Conservation (phyloP, 2,888 invertebrate species). For the Caenorhabditis sp. region DNA sequence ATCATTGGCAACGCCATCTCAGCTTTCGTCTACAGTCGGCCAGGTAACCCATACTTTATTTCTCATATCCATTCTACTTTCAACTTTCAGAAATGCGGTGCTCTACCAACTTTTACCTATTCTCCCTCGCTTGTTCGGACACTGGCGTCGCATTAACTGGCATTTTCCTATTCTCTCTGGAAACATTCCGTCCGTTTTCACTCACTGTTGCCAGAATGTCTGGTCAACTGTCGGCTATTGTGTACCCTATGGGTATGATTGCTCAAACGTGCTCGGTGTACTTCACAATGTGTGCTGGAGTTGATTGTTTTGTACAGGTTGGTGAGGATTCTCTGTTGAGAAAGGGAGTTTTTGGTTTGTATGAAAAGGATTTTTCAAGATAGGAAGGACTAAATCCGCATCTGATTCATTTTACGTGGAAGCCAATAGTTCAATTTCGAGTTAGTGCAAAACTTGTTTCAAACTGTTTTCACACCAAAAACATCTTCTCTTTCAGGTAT, state of each 20-base stretch:
- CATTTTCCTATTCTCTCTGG: constrained; percentile 77
- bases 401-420: no score
- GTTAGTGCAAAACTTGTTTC: no score
- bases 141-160: constrained; percentile 79
- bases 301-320: constrained; percentile 82
- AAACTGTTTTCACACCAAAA: no score
- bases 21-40: constrained; percentile 81
- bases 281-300: constrained; percentile 82
- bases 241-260: constrained; percentile 82
- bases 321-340: no score
- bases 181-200: constrained; percentile 77
- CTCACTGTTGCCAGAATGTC: constrained; percentile 71
- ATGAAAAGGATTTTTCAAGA: no score
- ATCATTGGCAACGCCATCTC: constrained; percentile 81
- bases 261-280: constrained; percentile 83
- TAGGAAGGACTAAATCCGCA: no score
- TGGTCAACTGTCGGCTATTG: constrained; percentile 71
- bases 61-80: constrained; percentile 26
- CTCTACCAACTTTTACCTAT: constrained; percentile 81
- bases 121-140: constrained; percentile 81
- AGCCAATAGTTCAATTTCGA: constrained; percentile 25
- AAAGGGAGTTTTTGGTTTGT: no score
- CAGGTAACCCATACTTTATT: constrained; percentile 66
- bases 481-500: constrained; percentile 67
- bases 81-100: constrained; percentile 79